A percentile compares a stretch with the other conserved stretches of the same genome.
Evolutionary conservation across 2,797 vertebrate species (phyloP).

Genomic region (Sebastes minor): DNA sequence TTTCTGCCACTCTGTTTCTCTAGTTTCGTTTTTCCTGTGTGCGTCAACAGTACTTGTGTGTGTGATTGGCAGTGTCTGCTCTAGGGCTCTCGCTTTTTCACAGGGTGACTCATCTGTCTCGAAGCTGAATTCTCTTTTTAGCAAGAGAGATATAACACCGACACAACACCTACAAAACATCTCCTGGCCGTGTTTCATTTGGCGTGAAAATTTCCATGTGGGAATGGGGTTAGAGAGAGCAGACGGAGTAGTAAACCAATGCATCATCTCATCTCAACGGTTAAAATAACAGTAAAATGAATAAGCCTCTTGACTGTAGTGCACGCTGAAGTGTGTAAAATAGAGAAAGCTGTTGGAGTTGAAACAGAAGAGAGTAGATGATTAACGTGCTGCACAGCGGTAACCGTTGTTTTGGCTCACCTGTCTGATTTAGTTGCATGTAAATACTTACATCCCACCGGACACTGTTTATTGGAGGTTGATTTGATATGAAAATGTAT

Average conservation of each 20-base stretch:
- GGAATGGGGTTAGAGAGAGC: slow-evolving; percentile 40
- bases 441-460: neutral
- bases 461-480: neutral
- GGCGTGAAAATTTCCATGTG: slow-evolving; percentile 30
- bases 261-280: neutral
- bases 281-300: neutral
- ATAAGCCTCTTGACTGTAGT: neutral
- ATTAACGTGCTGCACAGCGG: neutral
- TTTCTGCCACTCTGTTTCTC: neutral
- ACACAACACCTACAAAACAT: slow-evolving; percentile 39
- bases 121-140: slow-evolving; percentile 43
- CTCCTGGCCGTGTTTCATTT: slow-evolving; percentile 44
- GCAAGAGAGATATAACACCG: slow-evolving; percentile 40
- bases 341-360: neutral
- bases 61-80: slow-evolving; percentile 1
- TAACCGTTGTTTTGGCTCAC: neutral
- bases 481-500: neutral
- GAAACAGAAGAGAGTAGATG: neutral
- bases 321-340: neutral
- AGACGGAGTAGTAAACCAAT: slow-evolving; percentile 28
- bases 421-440: neutral
- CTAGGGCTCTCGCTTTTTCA: neutral
- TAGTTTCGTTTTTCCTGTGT: neutral
- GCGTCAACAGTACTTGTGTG: neutral
- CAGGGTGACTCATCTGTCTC: slow-evolving; percentile 55